Base-by-base conservation (phyloP, 2,888 invertebrate genomes). In the Macropis europaea region DNA sequence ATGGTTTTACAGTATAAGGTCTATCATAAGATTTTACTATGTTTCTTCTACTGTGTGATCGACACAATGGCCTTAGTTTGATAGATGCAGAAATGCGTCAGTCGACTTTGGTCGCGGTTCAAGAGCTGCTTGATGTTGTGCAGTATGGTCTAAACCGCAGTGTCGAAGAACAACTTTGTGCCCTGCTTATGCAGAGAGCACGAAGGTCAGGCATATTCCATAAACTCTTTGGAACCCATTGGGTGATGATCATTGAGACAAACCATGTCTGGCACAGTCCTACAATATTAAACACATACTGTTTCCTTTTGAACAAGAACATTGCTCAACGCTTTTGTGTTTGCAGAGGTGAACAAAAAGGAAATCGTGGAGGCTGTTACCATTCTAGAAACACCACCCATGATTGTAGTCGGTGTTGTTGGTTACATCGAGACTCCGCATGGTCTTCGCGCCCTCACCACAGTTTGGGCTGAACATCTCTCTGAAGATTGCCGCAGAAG, bases 311-410 rank as follows among this genome's bases (percentile, higher is more conserved):
- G 38, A 43, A 22, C 13, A n/a, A n/a, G 28, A 34, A 60, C 40
- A 56, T 34, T 34, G 57, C 45, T 42, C 69, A 13, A 45, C 22
- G 48, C 15, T 15, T 17, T 1, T 24, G 11, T 52, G 59, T 66
- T 84, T 59, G 36, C 90, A 97, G 99, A 99, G 93, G 96, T 99
- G 76, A 99, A 99, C 93, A 99, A 99, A 92, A 99, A 99, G 92
- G 99, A 99, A 92, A 97, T 99, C 70, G 99, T 99, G 22, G 99
- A 99, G 91, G 97, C 98, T 45, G 99, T 99, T 1, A 99, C 99
- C 24, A 95, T 99, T 86, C 92, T 99, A 85, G 99, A 99, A 92
- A 95, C 99, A 2, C 99, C 99, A 63, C 99, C 99, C 38, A 97
- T 99, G 97, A 95, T 99, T 71, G 94, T 97, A 74, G 98, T 99